Evolutionary conservation across 23 tunicate genomes (phyloP).

Genomic region (Styela clava): DNA sequence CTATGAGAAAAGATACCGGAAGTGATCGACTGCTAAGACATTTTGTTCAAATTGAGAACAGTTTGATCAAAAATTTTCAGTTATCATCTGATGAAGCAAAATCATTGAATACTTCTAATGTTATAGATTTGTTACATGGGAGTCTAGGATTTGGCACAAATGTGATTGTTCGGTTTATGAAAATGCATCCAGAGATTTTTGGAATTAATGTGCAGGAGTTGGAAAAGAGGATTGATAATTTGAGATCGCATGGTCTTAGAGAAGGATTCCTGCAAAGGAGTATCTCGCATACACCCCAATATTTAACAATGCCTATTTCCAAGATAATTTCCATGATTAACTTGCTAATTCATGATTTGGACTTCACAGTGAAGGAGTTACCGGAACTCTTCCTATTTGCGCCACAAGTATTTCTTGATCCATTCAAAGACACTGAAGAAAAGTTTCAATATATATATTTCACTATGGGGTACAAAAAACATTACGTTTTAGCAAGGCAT

Average conservation of each 20-base stretch:
- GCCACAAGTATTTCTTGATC: conserved; percentile 23
- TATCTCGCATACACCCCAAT: conserved; percentile 18
- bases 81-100: background rate
- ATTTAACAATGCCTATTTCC: background rate
- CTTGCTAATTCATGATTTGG: conserved; percentile 6
- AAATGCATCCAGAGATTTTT: background rate
- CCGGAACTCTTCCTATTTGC: conserved; percentile 24
- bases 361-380: conserved; percentile 2
- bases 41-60: background rate
- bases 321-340: background rate
- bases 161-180: background rate
- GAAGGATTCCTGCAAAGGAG: conserved; percentile 6
- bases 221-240: background rate
- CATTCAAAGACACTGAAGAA: conserved; percentile 2
- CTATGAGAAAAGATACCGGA: background rate
- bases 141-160: conserved; percentile 22
- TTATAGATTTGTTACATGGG: conserved; percentile 1
- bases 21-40: background rate
- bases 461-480: conserved; percentile 34
- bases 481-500: conserved; percentile 11
- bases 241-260: background rate
- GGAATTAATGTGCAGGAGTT: background rate
- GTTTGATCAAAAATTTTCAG: background rate
- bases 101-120: background rate
- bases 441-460: conserved; percentile 34